Evolutionary conservation across 2,797 vertebrate genomes (phyloP), one percentile per base, ranked within the genome.

Genomic region (Odontamblyopus rebecca): DNA sequence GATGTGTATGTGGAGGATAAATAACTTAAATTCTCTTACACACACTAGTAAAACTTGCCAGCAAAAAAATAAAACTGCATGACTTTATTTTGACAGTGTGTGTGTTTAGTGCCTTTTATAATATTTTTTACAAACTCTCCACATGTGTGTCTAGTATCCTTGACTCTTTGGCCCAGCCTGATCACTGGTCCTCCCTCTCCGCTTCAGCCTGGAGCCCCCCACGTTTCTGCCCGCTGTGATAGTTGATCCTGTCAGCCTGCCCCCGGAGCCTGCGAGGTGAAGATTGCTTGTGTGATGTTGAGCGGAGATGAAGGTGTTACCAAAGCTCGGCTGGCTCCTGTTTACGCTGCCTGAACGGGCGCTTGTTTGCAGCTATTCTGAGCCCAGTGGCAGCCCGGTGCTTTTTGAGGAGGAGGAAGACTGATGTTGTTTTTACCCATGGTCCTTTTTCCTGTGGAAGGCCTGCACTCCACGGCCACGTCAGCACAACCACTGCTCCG

Each of bases 401-500:
- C 71, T 80, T 79, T 76, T 71, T 69, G 44, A 56, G 51, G 75
- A 79, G 78, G 81, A 80, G 70, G 71, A 70, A 30, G 67, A 71
- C 85, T 78, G 69, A 81, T 86, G 80, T 84, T 89, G 86, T 85
- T 79, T 66, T 51, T 51, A 66, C 78, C 86, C 73, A 60, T 88
- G 77, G 86, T 81, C 82, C 89, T 85, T 51, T 63, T 90, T 87
- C 91, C 92, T 84, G 86, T 88, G 85, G 77, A 92, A 91, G 84
- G 91, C 89, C 92, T 93, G 93, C 87, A 86, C 87, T 87, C 71
- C 73, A 81, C 29, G 67, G 91, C 91, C 93, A 94, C 93, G 90
- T 94, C 92, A 91, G 92, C 92, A 80, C 81, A 76, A 65, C 82
- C 83, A 23, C 73, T 81, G 85, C 86, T 86, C 73, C 44, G 61